Base-by-base conservation (phyloP, 37 sponge, comb jelly and placozoan species). In the Haliclona indistincta region DNA sequence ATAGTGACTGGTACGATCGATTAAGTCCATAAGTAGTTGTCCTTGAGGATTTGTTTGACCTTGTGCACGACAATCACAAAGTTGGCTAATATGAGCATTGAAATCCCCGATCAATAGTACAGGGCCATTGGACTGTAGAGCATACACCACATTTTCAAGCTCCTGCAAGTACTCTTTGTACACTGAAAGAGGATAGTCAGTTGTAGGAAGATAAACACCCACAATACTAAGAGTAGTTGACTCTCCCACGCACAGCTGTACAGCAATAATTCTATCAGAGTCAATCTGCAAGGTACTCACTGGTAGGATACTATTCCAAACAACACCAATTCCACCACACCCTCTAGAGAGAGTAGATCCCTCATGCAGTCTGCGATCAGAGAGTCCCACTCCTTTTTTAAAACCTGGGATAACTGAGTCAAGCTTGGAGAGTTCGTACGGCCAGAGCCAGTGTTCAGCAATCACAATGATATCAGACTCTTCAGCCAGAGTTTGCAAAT, bases 91-190 rank as follows among this genome's bases (percentile, higher is more conserved):
- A 65, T 65, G 44, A 43, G 70, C 49, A 39, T 39, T 69, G 39
- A 69, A 69, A 47, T 69, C 70, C n/a, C 70, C 70, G 13, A 69
- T 69, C 3, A 69, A 22, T 13, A 69, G 30, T 23, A 69, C 70
- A 10, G n/a, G 45, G 20, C 70, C 70, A 69, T 25, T 22, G 6
- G 22, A 20, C 39, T 69, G 70, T 4, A 39, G 29, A 22, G 45
- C 70, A 69, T 3, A 41, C 4, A 69, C 25, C 35, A 43, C 30
- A 43, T 6, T 22, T 22, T 69, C 70, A 4, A 69, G 70, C 45
- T 69, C 51, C 35, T 41, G 35, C 20, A 69, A 30, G 45, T 39
- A 43, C 5, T 69, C 70, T 43, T 43, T 43, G 42, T 69, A 69
- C 70, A 37, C 47, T 29, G 3, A 22, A 2, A 39, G 3, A 20